Evolutionary conservation across 1,140 invertebrate species (phyloP).

Genomic region (Conopomorpha cramerella): DNA sequence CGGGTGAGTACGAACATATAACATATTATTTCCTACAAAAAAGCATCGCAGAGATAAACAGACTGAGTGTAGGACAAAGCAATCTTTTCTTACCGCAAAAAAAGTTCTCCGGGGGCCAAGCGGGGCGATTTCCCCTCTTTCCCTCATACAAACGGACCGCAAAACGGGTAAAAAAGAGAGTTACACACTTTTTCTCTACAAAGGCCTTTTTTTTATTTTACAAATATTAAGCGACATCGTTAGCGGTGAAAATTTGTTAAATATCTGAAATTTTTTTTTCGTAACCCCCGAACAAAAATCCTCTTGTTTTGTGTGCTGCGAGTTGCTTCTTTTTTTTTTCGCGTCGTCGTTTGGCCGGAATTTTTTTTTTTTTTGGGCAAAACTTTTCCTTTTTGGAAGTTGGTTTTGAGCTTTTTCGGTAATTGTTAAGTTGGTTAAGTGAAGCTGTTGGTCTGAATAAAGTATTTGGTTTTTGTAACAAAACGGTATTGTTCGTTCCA

Average conservation of each 20-base stretch:
- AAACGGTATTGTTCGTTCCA: too few relatives aligned
- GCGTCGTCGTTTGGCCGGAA: too few relatives aligned
- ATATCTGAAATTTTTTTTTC: slow-evolving; percentile 43
- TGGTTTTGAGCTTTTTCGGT: too few relatives aligned
- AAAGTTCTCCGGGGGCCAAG: slow-evolving; percentile 18
- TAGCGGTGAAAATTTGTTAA: slow-evolving; percentile 45
- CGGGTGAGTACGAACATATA: too few relatives aligned
- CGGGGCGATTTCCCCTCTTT: slow-evolving; percentile 35
- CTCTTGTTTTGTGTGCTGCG: too few relatives aligned
- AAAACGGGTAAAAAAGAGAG: slow-evolving; percentile 36
- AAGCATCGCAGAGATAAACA: slow-evolving; percentile 22
- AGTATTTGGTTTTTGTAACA: too few relatives aligned
- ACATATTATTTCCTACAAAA: slow-evolving; percentile 11
- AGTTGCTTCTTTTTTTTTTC: too few relatives aligned
- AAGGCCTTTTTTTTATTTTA: slow-evolving; percentile 47
- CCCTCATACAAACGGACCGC: slow-evolving; percentile 17
- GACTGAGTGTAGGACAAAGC: slow-evolving; percentile 29
- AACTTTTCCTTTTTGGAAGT: too few relatives aligned
- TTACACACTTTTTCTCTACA: slow-evolving; percentile 29
- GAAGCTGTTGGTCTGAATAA: too few relatives aligned
- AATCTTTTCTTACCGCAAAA: slow-evolving; percentile 52
- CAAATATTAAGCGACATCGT: slow-evolving; percentile 43
- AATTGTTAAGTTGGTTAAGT: too few relatives aligned
- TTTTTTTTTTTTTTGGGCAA: too few relatives aligned
- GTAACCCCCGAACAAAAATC: too few relatives aligned